Conservation (phyloP, 1,140 invertebrate species). For the Trigoniulus corallinus region DNA sequence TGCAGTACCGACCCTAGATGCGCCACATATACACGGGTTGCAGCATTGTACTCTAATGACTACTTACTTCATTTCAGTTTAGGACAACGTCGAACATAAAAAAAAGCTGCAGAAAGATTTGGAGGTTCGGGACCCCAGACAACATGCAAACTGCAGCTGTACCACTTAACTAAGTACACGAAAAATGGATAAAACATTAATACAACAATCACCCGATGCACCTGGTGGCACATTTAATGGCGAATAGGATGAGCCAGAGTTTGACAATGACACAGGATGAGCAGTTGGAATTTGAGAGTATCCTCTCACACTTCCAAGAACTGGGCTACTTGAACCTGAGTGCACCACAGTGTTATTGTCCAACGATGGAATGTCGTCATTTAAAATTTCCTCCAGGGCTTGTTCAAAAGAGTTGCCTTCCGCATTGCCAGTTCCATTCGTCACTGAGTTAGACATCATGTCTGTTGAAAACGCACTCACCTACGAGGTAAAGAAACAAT, state of each 20-base stretch:
- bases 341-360: slow-evolving; percentile 57
- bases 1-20: no score
- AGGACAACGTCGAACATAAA: no score
- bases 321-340: slow-evolving; percentile 37
- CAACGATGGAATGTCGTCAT: slow-evolving; percentile 60
- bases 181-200: neutral
- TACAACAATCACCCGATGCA: neutral
- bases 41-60: no score
- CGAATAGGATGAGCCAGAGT: slow-evolving; percentile 12
- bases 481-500: no score
- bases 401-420: slow-evolving; percentile 35
- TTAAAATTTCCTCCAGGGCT: slow-evolving; percentile 74
- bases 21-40: no score
- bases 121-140: no score
- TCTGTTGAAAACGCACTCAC: no score
- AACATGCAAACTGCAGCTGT: slow-evolving; percentile 4
- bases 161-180: neutral
- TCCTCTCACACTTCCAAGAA: neutral
- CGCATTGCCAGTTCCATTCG: slow-evolving; percentile 11
- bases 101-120: no score
- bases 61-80: no score
- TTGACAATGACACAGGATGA: slow-evolving; percentile 22
- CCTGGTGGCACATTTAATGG: slow-evolving; percentile 16
- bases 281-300: slow-evolving; percentile 14
- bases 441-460: slow-evolving; percentile 6